These are phyloP conservation scores for Hafferia zeledoni DNA, from an alignment of 2,797 vertebrate genomes.

Conservation along the genomic window DNA sequence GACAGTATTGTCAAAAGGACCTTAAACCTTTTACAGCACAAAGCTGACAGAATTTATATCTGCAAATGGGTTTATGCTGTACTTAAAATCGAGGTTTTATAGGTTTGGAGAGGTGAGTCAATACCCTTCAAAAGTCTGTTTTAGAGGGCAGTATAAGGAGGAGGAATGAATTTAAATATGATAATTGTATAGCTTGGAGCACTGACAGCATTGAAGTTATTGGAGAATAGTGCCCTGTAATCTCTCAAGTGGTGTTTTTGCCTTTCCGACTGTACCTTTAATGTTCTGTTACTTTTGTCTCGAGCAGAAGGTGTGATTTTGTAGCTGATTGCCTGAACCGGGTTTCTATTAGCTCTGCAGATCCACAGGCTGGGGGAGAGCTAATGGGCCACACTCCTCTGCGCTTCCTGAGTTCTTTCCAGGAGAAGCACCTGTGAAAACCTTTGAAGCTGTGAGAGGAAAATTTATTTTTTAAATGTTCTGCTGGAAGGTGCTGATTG, in stretches of 20 bases:
- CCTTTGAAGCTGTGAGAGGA: constrained; percentile 33
- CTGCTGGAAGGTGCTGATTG: background rate
- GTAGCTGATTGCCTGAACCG: background rate
- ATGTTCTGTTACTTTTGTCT: constrained; percentile 23
- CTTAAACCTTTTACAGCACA: background rate
- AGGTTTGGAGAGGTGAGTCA: background rate
- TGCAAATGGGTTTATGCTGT: background rate
- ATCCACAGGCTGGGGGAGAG: background rate
- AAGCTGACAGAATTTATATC: background rate
- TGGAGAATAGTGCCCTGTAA: background rate
- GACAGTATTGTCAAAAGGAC: constrained; percentile 32
- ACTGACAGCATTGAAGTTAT: background rate
- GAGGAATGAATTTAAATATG: constrained; percentile 4
- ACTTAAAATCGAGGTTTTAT: background rate
- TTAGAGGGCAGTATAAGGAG: background rate
- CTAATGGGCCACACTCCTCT: background rate
- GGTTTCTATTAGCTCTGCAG: constrained; percentile 17
- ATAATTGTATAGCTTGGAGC: background rate
- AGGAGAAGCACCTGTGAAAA: background rate
- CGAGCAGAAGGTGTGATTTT: background rate
- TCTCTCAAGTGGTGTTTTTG: constrained; percentile 13
- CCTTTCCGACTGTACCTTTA: constrained; percentile 27
- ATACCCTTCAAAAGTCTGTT: background rate
- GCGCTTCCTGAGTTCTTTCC: background rate
- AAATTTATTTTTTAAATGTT: constrained; percentile 24